Conservation (phyloP, 2,888 invertebrate genomes). For the Tiliacea citrago region DNA sequence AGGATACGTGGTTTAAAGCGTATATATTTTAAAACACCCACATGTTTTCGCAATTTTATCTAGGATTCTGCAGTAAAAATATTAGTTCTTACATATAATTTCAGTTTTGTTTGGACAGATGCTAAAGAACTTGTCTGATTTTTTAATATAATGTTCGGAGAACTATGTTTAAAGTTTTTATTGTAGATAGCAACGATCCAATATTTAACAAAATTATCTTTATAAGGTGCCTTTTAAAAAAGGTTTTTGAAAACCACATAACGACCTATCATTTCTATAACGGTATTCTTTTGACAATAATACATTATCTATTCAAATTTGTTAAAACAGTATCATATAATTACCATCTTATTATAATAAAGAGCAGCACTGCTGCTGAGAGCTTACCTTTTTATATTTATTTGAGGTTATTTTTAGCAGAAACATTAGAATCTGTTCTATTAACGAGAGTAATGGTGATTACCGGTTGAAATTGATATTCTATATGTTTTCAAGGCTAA, state of each 20-base stretch:
- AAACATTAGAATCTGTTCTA: background rate
- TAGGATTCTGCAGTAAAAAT: background rate
- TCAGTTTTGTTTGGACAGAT: background rate
- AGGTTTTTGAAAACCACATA: background rate
- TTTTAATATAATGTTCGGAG: background rate
- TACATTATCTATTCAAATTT: background rate
- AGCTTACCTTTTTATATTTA: constrained; percentile 6
- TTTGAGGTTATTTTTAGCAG: background rate
- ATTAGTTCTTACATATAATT: background rate
- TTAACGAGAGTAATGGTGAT: constrained; percentile 1
- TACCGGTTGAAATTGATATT: background rate
- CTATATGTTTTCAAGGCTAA: background rate
- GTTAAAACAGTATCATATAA: background rate
- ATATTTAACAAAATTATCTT: background rate
- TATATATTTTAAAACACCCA: constrained; percentile 4
- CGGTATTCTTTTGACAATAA: background rate
- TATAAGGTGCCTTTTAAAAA: background rate
- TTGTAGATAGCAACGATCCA: background rate
- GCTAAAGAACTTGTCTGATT: background rate
- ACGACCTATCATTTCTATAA: background rate
- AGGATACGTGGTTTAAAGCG: background rate
- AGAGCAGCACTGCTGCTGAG: background rate
- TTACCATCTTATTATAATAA: constrained; percentile 14
- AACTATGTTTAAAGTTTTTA: background rate
- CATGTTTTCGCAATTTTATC: background rate